A percentile compares a stretch with the other conserved stretches of the same genome.
Conservation (phyloP, 1,140 invertebrate species). For the Riptortus pedestris region DNA sequence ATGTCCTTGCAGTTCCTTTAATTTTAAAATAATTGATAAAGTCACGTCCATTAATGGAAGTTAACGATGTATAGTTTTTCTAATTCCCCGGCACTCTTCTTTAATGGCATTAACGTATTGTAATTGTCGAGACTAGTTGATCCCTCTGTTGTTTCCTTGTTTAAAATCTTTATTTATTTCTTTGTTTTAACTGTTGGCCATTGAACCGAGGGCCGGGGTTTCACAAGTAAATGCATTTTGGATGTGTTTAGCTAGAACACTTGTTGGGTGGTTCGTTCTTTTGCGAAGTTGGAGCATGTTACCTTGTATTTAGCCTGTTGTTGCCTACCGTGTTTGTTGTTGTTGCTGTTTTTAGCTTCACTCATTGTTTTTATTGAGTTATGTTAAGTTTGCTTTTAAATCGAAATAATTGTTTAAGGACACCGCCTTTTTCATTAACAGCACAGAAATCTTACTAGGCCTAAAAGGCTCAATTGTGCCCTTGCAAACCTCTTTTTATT, state of each 20-base stretch:
- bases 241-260: slow-evolving; percentile 27
- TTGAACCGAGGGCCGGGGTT: slow-evolving; percentile 14
- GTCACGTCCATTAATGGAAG: slow-evolving; percentile 1
- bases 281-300: slow-evolving; percentile 39
- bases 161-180: neutral
- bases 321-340: slow-evolving; percentile 27
- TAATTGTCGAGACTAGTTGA: slow-evolving; percentile 2
- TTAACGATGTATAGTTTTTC: neutral
- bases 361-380: slow-evolving; percentile 23
- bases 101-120: neutral
- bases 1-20: slow-evolving; percentile 18
- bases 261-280: slow-evolving; percentile 42
- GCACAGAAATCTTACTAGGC: slow-evolving; percentile 17
- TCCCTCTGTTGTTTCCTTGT: neutral
- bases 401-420: slow-evolving; percentile 18
- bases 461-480: slow-evolving; percentile 12
- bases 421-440: slow-evolving; percentile 26
- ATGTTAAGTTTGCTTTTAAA: slow-evolving; percentile 24
- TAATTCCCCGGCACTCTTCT: slow-evolving; percentile 1
- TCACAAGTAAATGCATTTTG: slow-evolving; percentile 20
- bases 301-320: slow-evolving; percentile 23
- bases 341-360: slow-evolving; percentile 27
- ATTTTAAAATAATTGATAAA: slow-evolving; percentile 8
- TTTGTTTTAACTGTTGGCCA: slow-evolving; percentile 3
- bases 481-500: slow-evolving; percentile 5